A percentile compares a stretch with the other conserved stretches of the same genome.
Evolutionary conservation across 2,113 vertebrate species (phyloP).

Genomic region (Symphodus melops): DNA sequence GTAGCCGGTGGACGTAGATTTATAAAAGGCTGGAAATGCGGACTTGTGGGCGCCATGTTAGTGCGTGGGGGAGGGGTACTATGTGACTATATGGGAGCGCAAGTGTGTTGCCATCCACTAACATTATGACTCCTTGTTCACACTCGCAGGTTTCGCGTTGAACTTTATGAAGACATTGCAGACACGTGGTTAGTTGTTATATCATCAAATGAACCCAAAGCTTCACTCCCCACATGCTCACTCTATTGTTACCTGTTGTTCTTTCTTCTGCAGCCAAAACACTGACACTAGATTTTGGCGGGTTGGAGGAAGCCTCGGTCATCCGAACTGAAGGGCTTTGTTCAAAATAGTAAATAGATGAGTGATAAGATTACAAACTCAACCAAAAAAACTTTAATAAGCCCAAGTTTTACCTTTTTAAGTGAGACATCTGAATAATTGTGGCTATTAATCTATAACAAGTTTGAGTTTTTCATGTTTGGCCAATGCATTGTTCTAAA

Average conservation of each 20-base stretch:
- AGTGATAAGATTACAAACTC: background rate
- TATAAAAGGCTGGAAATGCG: constrained; percentile 53
- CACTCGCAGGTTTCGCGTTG: constrained; percentile 6
- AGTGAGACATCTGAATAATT: too few species aligned
- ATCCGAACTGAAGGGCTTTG: background rate
- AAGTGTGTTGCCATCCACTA: constrained; percentile 42
- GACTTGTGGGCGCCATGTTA: constrained; percentile 91
- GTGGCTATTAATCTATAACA: too few species aligned
- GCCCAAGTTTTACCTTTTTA: too few species aligned
- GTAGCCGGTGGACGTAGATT: background rate
- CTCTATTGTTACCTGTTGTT: background rate
- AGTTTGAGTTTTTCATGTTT: too few species aligned
- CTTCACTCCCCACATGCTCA: background rate
- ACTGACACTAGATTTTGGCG: constrained; percentile 4
- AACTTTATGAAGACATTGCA: constrained; percentile 9
- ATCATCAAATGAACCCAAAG: background rate
- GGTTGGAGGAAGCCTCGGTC: background rate
- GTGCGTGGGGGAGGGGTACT: constrained; percentile 83
- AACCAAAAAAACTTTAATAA: background rate
- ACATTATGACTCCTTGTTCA: constrained; percentile 15
- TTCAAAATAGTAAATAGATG: background rate
- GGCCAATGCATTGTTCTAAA: too few species aligned
- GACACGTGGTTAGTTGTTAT: background rate
- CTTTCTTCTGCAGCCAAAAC: background rate
- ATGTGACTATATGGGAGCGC: constrained; percentile 58